Conservation (phyloP, 2,888 invertebrate species). For the Hirtodrosophila alboralis region DNA sequence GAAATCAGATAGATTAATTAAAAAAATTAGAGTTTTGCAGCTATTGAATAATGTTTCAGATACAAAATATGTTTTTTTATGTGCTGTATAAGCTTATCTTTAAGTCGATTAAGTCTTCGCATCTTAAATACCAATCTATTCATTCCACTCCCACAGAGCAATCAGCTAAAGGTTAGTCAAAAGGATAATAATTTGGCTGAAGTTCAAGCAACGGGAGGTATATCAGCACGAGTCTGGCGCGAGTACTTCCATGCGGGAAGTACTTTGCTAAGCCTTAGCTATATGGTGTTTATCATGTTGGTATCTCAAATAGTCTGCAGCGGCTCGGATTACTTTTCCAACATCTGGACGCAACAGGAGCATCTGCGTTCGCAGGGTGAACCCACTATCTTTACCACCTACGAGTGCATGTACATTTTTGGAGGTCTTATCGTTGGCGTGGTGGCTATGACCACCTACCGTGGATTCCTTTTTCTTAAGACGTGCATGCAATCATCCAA, state of each 20-base stretch:
- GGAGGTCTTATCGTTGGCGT: conserved; percentile 82
- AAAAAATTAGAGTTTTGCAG: too few species aligned
- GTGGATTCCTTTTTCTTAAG: conserved; percentile 89
- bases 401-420: conserved; percentile 83
- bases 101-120: too few species aligned
- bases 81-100: too few species aligned
- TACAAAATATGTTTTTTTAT: too few species aligned
- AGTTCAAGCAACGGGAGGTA: conserved; percentile 83
- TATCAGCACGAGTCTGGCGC: conserved; percentile 83
- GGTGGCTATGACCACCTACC: conserved; percentile 85
- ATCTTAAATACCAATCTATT: too few species aligned
- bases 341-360: conserved; percentile 86
- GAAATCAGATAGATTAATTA: too few species aligned
- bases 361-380: conserved; percentile 76
- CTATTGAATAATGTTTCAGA: too few species aligned
- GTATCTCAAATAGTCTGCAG: conserved; percentile 86
- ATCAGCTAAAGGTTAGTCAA: conserved; percentile 43
- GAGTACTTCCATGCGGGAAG: conserved; percentile 85
- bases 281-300: conserved; percentile 85
- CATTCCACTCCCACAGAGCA: conserved; percentile 58
- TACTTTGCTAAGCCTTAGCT: conserved; percentile 83
- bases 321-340: conserved; percentile 87
- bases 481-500: conserved; percentile 90
- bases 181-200: conserved; percentile 78
- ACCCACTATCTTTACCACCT: conserved; percentile 76